These are phyloP conservation scores for Patella caerulea DNA, from an alignment of 2,888 invertebrate species.

Conservation along the genomic window DNA sequence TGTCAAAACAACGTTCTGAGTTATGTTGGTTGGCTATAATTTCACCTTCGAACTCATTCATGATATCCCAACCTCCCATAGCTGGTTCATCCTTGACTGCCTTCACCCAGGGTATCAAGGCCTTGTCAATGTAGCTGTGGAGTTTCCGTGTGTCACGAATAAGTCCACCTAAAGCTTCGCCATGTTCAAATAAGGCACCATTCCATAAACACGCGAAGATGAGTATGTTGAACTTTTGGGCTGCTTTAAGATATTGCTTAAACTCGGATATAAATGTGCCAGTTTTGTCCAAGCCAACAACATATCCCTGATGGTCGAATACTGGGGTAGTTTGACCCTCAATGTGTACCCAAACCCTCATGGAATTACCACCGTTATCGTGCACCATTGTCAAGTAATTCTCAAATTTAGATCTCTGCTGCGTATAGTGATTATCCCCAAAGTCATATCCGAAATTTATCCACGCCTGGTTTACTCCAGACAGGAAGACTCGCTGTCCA, in stretches of 20 bases:
- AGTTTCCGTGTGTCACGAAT: slow-evolving; percentile 41
- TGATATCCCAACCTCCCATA: slow-evolving; percentile 52
- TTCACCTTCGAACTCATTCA: slow-evolving; percentile 48
- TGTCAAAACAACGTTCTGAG: slow-evolving; percentile 45
- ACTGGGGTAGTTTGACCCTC: slow-evolving; percentile 38
- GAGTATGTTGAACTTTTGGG: slow-evolving; percentile 37
- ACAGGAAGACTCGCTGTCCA: slow-evolving; percentile 30
- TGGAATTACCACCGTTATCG: slow-evolving; percentile 37
- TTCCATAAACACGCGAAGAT: slow-evolving; percentile 48
- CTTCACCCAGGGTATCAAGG: slow-evolving; percentile 42
- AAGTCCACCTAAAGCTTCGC: slow-evolving; percentile 35
- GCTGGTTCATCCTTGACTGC: slow-evolving; percentile 43
- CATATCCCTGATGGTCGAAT: slow-evolving; percentile 41
- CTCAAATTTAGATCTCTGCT: slow-evolving; percentile 24
- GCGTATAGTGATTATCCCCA: slow-evolving; percentile 27
- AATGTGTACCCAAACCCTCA: slow-evolving; percentile 56
- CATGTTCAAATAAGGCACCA: slow-evolving; percentile 30
- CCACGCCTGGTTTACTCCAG: slow-evolving; percentile 41
- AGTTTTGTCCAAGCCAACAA: slow-evolving; percentile 38
- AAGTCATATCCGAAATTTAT: slow-evolving; percentile 34
- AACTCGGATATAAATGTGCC: slow-evolving; percentile 43
- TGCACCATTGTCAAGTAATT: slow-evolving; percentile 25
- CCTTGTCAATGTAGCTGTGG: slow-evolving; percentile 46
- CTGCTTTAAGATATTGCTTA: slow-evolving; percentile 37
- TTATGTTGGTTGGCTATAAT: slow-evolving; percentile 27